Evolutionary conservation across 2,113 vertebrate genomes (phyloP).

Genomic region (Fregetta grallaria): DNA sequence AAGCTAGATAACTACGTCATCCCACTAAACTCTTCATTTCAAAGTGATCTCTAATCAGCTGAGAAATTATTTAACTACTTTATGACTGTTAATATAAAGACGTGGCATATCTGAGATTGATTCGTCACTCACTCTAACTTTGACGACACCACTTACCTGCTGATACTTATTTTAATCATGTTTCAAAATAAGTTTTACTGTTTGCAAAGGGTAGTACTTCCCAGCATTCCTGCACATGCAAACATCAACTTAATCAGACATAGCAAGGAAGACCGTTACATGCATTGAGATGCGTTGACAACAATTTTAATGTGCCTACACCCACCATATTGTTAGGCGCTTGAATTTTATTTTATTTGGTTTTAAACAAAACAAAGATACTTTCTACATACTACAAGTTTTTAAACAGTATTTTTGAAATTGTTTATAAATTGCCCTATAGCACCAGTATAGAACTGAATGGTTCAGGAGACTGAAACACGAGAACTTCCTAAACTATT

Average conservation of each 20-base stretch:
- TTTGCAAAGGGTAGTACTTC: neutral
- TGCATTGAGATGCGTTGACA: neutral
- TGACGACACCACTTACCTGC: neutral
- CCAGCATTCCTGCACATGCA: neutral
- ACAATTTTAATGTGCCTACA: neutral
- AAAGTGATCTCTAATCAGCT: neutral
- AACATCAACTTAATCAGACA: accelerated
- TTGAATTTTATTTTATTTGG: neutral
- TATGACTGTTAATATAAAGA: neutral
- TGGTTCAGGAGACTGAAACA: neutral
- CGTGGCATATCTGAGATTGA: no score
- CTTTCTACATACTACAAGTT: neutral
- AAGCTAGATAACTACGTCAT: neutral
- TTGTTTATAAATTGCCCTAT: neutral
- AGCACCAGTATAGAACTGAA: neutral
- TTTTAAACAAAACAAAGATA: neutral
- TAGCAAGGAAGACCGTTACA: accelerated
- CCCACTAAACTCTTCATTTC: neutral
- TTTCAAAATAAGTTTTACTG: neutral
- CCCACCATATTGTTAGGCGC: neutral
- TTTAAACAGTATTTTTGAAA: neutral
- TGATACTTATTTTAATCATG: no score
- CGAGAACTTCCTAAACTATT: neutral
- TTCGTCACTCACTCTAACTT: neutral
- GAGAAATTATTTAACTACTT: neutral